phyloP scores from a whole-genome alignment of 1,140 invertebrate species.

The Latrodectus geometricus region DNA sequence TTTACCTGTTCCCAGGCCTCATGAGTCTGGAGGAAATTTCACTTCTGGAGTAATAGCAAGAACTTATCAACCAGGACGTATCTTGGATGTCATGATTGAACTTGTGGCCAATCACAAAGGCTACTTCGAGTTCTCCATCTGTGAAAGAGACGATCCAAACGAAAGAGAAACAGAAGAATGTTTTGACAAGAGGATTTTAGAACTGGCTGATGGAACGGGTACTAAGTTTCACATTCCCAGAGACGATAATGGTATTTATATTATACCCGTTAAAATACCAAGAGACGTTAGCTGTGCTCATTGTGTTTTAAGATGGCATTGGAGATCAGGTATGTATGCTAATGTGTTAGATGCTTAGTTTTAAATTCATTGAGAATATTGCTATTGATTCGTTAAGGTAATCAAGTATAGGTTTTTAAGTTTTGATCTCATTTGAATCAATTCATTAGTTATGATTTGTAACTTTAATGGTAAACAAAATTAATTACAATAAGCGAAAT shows the following conservation, averaged over 20 bases:
- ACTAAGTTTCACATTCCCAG: conserved; percentile 51
- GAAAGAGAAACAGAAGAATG: conserved; percentile 69
- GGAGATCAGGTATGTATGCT: conserved; percentile 65
- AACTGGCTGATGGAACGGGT: conserved; percentile 65
- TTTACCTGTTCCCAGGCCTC: conserved; percentile 78
- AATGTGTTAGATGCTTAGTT: no score
- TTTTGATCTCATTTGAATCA: no score
- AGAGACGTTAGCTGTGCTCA: conserved; percentile 65
- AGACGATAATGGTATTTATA: conserved; percentile 60
- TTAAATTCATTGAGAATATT: no score
- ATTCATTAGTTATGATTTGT: no score
- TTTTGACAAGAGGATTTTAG: conserved; percentile 68
- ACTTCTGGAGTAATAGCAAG: conserved; percentile 85
- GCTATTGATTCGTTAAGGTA: no score
- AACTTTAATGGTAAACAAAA: no score
- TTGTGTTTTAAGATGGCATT: conserved; percentile 69
- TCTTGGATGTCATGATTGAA: conserved; percentile 68
- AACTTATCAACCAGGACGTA: conserved; percentile 84
- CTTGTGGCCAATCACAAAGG: conserved; percentile 69
- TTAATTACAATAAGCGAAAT: no score
- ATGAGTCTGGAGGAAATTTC: conserved; percentile 87
- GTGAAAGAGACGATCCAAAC: conserved; percentile 84
- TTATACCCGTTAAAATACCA: conserved; percentile 65
- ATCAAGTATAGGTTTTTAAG: no score
- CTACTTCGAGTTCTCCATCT: conserved; percentile 84